Conservation (phyloP, 2,113 vertebrate genomes). For the Oceanodroma tethys region DNA sequence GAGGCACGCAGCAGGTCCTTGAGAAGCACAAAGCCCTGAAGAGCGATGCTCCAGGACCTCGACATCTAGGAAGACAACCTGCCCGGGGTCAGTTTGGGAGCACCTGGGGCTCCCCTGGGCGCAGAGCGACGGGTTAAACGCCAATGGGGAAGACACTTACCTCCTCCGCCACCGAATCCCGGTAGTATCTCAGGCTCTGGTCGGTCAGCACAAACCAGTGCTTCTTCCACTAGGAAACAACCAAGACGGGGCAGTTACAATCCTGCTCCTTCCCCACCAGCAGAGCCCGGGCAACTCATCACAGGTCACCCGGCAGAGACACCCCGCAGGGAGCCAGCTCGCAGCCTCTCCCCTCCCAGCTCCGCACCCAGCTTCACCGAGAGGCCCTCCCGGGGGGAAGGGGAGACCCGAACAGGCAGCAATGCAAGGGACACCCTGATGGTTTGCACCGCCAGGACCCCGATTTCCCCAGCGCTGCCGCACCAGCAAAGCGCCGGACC, state of each 20-base stretch:
- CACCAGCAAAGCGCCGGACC: fast-evolving
- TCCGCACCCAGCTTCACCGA: fast-evolving
- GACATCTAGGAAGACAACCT: neutral
- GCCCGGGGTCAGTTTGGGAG: neutral
- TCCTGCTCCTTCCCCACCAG: neutral
- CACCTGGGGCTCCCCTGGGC: neutral
- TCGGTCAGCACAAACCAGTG: constrained; percentile 99
- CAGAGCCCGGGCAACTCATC: fast-evolving
- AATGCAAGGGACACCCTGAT: neutral
- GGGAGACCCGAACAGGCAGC: neutral
- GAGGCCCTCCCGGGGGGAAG: neutral
- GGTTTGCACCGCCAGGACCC: neutral
- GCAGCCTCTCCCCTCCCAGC: neutral
- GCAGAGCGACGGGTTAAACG: fast-evolving
- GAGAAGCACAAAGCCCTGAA: neutral
- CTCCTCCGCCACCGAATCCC: constrained; percentile 95
- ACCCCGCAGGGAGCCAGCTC: fast-evolving
- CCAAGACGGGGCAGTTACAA: neutral
- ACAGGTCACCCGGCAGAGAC: neutral
- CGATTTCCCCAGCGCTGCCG: fast-evolving
- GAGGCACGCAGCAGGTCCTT: neutral
- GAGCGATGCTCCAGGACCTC: neutral
- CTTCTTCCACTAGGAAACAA: constrained; percentile 91
- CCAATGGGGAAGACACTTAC: constrained; percentile 54
- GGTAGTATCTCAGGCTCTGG: constrained; percentile 92